Percentiles rank a stretch among this genome's conserved stretches.
phyloP scores from a whole-genome alignment of 2,113 vertebrate genomes.

The Ptilonorhynchus violaceus region DNA sequence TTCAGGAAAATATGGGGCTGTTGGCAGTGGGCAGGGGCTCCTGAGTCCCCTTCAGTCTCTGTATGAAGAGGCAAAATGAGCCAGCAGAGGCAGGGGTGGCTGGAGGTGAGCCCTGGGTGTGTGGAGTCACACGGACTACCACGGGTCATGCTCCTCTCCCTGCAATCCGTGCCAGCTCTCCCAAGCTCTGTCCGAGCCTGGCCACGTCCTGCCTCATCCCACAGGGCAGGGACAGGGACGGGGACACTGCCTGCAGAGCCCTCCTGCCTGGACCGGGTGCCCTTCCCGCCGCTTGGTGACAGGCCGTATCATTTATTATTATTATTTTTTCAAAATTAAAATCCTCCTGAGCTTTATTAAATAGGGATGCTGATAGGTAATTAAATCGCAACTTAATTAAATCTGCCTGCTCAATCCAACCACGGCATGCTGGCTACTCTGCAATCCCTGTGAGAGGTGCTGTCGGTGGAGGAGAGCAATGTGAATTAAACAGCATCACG shows the following conservation, averaged over 20 bases:
- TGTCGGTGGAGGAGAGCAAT: neutral
- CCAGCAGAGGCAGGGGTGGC: neutral
- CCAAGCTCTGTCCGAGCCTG: neutral
- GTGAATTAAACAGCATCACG: neutral
- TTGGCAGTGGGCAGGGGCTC: neutral
- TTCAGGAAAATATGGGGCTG: neutral
- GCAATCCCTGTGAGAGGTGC: slow-evolving; percentile 15
- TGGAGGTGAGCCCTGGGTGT: neutral
- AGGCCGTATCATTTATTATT: slow-evolving; percentile 47
- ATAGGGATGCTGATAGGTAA: slow-evolving; percentile 69
- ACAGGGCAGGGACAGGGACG: neutral
- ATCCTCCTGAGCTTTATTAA: slow-evolving; percentile 74
- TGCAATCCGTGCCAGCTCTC: neutral
- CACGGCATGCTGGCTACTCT: slow-evolving; percentile 30
- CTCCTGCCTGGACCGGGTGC: neutral
- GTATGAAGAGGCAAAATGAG: neutral
- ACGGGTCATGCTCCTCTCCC: neutral
- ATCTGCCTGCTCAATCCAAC: slow-evolving; percentile 54
- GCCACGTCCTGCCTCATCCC: neutral
- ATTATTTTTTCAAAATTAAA: slow-evolving; percentile 60
- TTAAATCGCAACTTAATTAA: slow-evolving; percentile 77
- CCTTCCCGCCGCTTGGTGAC: neutral
- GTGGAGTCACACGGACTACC: neutral
- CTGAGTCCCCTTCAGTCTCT: neutral
- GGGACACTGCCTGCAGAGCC: neutral